Evolutionary conservation across 2,797 vertebrate species (phyloP), one percentile per base, ranked within the genome.

Genomic region (Sebastes wilsoni): DNA sequence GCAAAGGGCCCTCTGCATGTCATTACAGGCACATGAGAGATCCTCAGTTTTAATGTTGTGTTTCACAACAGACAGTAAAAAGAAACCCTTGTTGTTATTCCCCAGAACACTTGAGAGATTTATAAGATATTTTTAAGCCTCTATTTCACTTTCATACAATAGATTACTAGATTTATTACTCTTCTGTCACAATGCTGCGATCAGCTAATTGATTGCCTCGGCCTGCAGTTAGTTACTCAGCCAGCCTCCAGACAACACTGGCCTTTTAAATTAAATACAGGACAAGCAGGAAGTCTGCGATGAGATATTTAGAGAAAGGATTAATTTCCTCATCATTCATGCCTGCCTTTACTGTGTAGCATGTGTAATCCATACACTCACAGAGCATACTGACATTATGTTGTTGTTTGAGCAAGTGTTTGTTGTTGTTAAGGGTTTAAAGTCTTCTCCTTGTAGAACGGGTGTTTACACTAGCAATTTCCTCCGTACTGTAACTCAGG

Each of bases 1-100:
- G 73, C 55, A 18, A 69, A 71, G 61, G 49, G 20, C 77, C 80
- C 64, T 78, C 83, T 79, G 76, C 75, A 60, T 49, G 84, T 82
- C 72, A 54, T 79, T 80, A 82, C 83, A 83, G 18, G 75, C 85
- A 73, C 9, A 8, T 61, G 80, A 82, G 55, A 55, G 22, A 70
- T 70, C 75, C 30, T 67, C 62, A 20, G 6, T 61, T 77, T 76
- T 77, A 70, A 58, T 73, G 60, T 32, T 59, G 42, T 59, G 42
- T 76, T 82, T 81, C 55, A 22, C 61, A 67, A 68, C 54, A 79
- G 71, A 79, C 4, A 38, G 0, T 20, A 34, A 61, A 23, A 23
- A 27, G 49, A 66, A 23, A 49, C 66, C 55, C 52, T 64, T 23
- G 2, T 34, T 78, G 46, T 54, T 83, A 25, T 75, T 79, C 49